Conservation (phyloP, 2,113 vertebrate species). For the Tautogolabrus adspersus region DNA sequence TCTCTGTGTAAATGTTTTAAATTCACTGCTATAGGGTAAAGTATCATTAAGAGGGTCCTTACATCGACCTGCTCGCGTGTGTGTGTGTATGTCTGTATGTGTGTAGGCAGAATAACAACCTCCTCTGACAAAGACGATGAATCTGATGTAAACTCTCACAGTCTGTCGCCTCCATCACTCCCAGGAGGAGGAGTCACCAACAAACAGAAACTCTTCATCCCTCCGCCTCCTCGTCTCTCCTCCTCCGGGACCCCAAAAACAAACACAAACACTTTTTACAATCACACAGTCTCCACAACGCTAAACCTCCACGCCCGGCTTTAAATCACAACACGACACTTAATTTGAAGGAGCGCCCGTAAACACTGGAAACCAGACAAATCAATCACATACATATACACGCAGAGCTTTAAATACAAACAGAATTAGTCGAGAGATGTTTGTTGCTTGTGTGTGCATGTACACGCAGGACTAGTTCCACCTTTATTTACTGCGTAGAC, state of each 20-base stretch:
- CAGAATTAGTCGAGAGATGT: no score
- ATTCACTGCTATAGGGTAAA: no score
- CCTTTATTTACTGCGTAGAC: no score
- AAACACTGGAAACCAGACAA: neutral
- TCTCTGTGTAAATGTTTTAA: no score
- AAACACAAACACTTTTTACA: constrained; percentile 9
- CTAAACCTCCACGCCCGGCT: neutral
- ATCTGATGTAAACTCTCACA: constrained; percentile 37
- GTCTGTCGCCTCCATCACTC: constrained; percentile 41
- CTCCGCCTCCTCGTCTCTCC: neutral
- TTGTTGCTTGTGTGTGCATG: no score
- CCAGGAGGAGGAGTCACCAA: constrained; percentile 31
- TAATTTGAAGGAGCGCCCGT: neutral
- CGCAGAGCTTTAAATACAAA: no score
- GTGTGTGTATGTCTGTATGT: neutral
- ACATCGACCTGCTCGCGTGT: neutral
- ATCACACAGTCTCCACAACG: neutral
- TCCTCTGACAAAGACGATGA: constrained; percentile 45
- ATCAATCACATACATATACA: no score
- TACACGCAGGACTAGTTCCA: no score
- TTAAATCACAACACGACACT: neutral
- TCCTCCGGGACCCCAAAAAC: constrained; percentile 29
- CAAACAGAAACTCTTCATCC: constrained; percentile 25
- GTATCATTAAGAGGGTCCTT: no score
- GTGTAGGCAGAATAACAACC: neutral